Evolutionary conservation across 2,888 invertebrate genomes (phyloP), one percentile per base, ranked within the genome.

Genomic region (Lepidochrysops patricia): DNA sequence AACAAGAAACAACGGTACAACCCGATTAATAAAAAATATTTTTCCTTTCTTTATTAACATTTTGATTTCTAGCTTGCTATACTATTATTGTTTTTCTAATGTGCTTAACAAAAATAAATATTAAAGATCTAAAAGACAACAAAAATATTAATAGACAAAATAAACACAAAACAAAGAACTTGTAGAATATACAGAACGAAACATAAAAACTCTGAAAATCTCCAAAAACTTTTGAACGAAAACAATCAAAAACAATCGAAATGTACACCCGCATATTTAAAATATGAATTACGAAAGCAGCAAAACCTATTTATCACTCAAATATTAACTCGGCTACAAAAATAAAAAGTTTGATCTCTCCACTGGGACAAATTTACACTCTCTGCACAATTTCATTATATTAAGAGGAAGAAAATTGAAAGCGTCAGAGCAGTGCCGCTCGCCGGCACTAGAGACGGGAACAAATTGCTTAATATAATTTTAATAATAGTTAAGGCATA

Each of bases 361-460:
- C 54, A 54, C 54, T 29, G 54, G 54, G 54, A 54, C 19, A 54
- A 54, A 54, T 54, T 54, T 32, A 54, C 54, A 32, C 54, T 54
- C 54, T 54, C 32, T 54, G 54, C 29, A 54, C 54, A 54, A 54
- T 54, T 54, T 32, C 54, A 54, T 54, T 54, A 54, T 54, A 54
- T 32, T 54, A 54, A 54, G 54, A 32, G 32, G 54, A 54, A 54
- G 54, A 54, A 54, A 54, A 54, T 54, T 54, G 54, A 54, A 54
- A 54, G 54, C 54, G 54, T 54, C 54, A 29, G 19, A 29, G 4
- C 29, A 54, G 15, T 54, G 19, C 32, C 32, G 32, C 23, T 54
- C 9, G 4, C 54, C 15, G 29, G 27, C n/a, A n/a, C 29, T 12
- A 19, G 32, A n/a, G 19, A 43, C 19, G 12, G 19, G 54, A 26